Percentiles rank a stretch among this genome's conserved stretches.
Evolutionary conservation across 2,888 invertebrate genomes (phyloP).

Genomic region (Acleris holmiana): DNA sequence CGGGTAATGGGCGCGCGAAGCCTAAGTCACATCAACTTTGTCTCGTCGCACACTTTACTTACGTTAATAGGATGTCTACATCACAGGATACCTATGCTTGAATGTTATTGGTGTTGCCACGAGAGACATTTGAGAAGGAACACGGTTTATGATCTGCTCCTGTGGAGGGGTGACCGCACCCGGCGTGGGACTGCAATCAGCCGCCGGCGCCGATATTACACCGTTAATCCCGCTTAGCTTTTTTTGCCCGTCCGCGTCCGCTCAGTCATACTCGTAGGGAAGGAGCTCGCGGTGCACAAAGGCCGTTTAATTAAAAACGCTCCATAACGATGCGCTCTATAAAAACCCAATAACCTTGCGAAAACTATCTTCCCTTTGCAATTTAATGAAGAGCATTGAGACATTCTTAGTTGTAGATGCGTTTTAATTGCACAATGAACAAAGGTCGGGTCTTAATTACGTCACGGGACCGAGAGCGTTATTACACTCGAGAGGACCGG

Average conservation of each 20-base stretch:
- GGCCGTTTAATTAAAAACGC: slow-evolving; percentile 33
- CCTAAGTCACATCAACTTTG: slow-evolving; percentile 25
- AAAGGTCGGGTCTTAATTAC: slow-evolving; percentile 21
- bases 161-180: not conserved
- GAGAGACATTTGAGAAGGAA: not conserved
- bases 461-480: slow-evolving; percentile 3
- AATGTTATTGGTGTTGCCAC: not conserved
- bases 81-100: not conserved
- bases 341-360: slow-evolving; percentile 29
- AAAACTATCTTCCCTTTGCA: slow-evolving; percentile 14
- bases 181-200: not conserved
- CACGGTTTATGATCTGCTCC: not conserved
- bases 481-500: slow-evolving; percentile 17
- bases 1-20: slow-evolving; percentile 28
- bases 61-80: slow-evolving; percentile 8
- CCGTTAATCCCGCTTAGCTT: slow-evolving; percentile 10
- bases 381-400: slow-evolving; percentile 26
- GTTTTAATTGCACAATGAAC: slow-evolving; percentile 28
- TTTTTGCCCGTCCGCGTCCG: not conserved
- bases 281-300: slow-evolving; percentile 29
- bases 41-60: slow-evolving; percentile 13
- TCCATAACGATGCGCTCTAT: slow-evolving; percentile 29
- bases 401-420: slow-evolving; percentile 27
- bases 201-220: slow-evolving; percentile 11
- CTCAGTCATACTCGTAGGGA: slow-evolving; percentile 22